Conservation (phyloP, 2,888 invertebrate genomes). For the Eupithecia abbreviata region DNA sequence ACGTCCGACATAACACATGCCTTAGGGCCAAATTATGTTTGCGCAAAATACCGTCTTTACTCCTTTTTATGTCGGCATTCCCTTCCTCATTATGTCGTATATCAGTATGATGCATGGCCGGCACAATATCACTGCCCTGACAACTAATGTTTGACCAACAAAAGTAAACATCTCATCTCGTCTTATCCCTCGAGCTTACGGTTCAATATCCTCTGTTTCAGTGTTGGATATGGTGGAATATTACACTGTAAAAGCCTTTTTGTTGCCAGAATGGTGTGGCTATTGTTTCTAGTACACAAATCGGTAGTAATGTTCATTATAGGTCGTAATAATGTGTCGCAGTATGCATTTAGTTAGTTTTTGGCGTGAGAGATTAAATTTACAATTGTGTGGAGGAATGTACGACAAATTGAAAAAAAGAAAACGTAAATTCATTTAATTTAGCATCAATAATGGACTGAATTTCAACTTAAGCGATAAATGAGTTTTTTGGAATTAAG, state of each 20-base stretch:
- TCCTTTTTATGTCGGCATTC: slow-evolving; percentile 51
- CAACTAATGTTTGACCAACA: slow-evolving; percentile 53
- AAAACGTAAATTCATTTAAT: background rate
- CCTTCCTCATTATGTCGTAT: slow-evolving; percentile 61
- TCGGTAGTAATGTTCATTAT: slow-evolving; percentile 48
- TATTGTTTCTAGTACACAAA: slow-evolving; percentile 51
- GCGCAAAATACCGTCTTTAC: slow-evolving; percentile 43
- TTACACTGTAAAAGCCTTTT: slow-evolving; percentile 45
- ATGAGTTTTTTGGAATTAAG: background rate
- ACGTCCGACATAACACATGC: slow-evolving; percentile 35
- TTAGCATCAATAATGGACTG: background rate
- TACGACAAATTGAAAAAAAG: slow-evolving; percentile 11
- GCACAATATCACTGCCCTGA: slow-evolving; percentile 52
- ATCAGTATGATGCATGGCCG: slow-evolving; percentile 58
- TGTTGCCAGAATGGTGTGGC: slow-evolving; percentile 47
- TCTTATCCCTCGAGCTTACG: slow-evolving; percentile 15
- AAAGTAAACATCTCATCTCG: slow-evolving; percentile 3
- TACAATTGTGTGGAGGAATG: slow-evolving; percentile 21
- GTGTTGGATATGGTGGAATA: slow-evolving; percentile 10
- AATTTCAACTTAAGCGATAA: background rate
- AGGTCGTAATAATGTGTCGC: slow-evolving; percentile 37
- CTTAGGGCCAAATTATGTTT: slow-evolving; percentile 38
- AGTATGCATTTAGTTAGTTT: slow-evolving; percentile 13
- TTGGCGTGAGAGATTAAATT: slow-evolving; percentile 21
- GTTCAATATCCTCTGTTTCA: slow-evolving; percentile 28